Conservation (phyloP, 2,113 vertebrate species). For the Lepisosteus osseus region DNA sequence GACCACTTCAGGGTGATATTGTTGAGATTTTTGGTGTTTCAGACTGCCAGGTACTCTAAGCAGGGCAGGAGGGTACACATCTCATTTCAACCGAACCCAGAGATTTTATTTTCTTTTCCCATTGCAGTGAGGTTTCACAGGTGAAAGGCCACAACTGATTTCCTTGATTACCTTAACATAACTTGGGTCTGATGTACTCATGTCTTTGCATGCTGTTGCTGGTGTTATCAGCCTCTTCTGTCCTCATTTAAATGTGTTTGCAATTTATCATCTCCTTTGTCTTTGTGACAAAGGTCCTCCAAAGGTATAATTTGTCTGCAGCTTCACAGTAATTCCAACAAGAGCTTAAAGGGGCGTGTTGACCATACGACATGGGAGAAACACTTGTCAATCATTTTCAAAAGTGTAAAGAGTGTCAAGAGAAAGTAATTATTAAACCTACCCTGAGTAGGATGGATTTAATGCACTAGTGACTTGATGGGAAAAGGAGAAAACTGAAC, state of each 20-base stretch:
- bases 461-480: constrained; percentile 43
- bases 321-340: constrained; percentile 65
- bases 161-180: constrained; percentile 43
- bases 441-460: constrained; percentile 49
- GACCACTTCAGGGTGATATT: constrained; percentile 10
- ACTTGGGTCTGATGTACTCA: constrained; percentile 49
- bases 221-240: too few relatives aligned
- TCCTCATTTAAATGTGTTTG: constrained; percentile 58
- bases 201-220: constrained; percentile 39
- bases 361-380: constrained; percentile 50
- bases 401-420: constrained; percentile 57
- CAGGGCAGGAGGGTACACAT: not conserved
- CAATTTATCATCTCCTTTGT: constrained; percentile 65
- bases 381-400: constrained; percentile 65
- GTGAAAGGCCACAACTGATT: constrained; percentile 30
- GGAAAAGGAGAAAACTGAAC: not conserved
- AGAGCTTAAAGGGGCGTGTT: constrained; percentile 58
- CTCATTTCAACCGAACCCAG: constrained; percentile 4
- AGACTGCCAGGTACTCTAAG: not conserved
- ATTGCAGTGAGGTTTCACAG: not conserved
- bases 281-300: constrained; percentile 58
- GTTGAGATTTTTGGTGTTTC: not conserved
- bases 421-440: constrained; percentile 65
- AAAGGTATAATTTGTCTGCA: constrained; percentile 65
- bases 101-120: not conserved